phyloP scores from a whole-genome alignment of 2,113 vertebrate species.

The Hypanus sabinus region DNA sequence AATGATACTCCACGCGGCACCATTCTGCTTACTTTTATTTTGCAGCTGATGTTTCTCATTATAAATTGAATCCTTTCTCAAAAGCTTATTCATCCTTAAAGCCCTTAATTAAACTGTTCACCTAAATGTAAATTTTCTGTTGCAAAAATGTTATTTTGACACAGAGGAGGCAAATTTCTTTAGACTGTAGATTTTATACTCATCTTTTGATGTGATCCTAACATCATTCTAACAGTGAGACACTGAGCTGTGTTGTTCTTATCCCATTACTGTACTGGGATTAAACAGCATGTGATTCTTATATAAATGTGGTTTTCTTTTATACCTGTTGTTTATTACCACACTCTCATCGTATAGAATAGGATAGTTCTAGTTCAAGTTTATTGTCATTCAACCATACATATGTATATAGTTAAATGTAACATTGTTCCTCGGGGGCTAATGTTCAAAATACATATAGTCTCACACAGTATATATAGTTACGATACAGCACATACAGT shows the following conservation, averaged over 20 bases:
- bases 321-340: neutral
- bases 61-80: neutral
- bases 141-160: neutral
- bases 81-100: neutral
- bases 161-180: no score
- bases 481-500: no score
- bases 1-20: neutral
- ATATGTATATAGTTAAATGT: no score
- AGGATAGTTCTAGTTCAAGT: no score
- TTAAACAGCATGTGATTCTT: neutral
- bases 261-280: neutral
- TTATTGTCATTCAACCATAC: no score
- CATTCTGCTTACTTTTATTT: neutral
- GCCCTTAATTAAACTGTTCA: neutral
- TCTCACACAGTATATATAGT: no score
- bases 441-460: no score
- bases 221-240: neutral
- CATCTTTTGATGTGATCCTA: neutral
- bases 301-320: neutral
- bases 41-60: neutral
- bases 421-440: no score
- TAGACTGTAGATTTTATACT: neutral
- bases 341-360: no score
- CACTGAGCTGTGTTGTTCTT: neutral
- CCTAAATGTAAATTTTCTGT: neutral